These are phyloP conservation scores for Micrasema minimum DNA, from an alignment of 1,140 invertebrate species.

Conservation along the genomic window DNA sequence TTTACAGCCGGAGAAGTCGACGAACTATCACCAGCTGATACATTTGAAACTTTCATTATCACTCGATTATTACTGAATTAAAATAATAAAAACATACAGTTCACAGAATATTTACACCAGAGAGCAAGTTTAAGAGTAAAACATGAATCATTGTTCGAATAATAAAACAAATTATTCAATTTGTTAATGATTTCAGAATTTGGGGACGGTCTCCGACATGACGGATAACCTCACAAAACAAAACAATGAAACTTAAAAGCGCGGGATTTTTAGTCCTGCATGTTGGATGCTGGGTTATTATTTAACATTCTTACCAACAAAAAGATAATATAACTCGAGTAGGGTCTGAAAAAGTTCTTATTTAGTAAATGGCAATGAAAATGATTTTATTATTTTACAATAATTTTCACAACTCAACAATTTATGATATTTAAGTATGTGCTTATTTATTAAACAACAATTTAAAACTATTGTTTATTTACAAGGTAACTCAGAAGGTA, in stretches of 20 bases:
- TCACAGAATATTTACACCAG: slow-evolving; percentile 1
- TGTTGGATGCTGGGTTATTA: background rate
- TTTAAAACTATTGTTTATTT: too few relatives aligned
- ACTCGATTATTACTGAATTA: slow-evolving; percentile 1
- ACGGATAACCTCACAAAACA: slow-evolving; percentile 47
- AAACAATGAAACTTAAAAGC: slow-evolving; percentile 43
- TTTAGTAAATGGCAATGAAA: background rate
- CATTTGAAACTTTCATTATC: slow-evolving; percentile 37
- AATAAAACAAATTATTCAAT: slow-evolving; percentile 21
- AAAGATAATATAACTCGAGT: background rate
- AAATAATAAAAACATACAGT: background rate
- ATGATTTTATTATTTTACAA: too few relatives aligned
- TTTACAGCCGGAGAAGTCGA: slow-evolving; percentile 52
- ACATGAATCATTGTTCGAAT: slow-evolving; percentile 16
- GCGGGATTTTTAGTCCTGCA: slow-evolving; percentile 29
- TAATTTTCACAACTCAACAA: too few relatives aligned
- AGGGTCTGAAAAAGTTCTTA: background rate
- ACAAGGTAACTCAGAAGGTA: too few relatives aligned
- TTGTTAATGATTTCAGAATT: background rate
- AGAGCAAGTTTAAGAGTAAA: background rate
- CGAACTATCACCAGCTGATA: slow-evolving; percentile 37
- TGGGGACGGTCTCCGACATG: slow-evolving; percentile 17
- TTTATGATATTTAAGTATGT: too few relatives aligned
- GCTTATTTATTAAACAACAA: too few relatives aligned
- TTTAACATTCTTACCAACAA: too few relatives aligned